Conservation (phyloP, 2,113 vertebrate species). For the Pithys albifrons region DNA sequence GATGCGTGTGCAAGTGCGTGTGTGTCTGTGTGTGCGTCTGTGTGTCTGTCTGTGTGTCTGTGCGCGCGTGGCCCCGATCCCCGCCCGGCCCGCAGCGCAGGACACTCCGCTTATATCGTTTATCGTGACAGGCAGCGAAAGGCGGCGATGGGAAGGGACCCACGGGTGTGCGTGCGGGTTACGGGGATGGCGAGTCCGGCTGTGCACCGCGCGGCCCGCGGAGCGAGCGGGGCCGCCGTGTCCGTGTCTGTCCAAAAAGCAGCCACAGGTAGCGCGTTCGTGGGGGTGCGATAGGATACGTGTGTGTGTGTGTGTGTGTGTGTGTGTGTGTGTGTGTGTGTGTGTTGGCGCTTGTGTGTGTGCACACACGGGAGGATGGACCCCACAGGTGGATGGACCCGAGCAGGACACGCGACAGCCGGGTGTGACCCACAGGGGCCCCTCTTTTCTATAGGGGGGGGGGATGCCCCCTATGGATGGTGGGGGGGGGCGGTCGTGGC, state of each 20-base stretch:
- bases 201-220: too few species aligned
- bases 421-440: neutral
- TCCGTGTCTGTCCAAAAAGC: neutral
- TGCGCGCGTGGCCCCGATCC: neutral
- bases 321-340: too few species aligned
- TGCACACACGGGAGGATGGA: rapidly evolving
- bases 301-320: neutral
- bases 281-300: neutral
- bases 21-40: too few species aligned
- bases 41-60: too few species aligned
- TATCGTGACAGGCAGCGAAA: neutral
- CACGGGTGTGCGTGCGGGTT: neutral
- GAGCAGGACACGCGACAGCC: neutral
- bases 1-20: neutral
- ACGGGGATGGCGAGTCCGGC: neutral
- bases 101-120: neutral
- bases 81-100: neutral
- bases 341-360: too few species aligned
- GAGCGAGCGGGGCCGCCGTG: neutral
- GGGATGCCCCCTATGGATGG: neutral
- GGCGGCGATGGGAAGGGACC: neutral
- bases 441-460: neutral
- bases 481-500: neutral
- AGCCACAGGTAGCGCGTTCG: neutral
- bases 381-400: neutral